Conservation (phyloP, 2,113 vertebrate genomes). For the Piliocolobus tephrosceles region DNA sequence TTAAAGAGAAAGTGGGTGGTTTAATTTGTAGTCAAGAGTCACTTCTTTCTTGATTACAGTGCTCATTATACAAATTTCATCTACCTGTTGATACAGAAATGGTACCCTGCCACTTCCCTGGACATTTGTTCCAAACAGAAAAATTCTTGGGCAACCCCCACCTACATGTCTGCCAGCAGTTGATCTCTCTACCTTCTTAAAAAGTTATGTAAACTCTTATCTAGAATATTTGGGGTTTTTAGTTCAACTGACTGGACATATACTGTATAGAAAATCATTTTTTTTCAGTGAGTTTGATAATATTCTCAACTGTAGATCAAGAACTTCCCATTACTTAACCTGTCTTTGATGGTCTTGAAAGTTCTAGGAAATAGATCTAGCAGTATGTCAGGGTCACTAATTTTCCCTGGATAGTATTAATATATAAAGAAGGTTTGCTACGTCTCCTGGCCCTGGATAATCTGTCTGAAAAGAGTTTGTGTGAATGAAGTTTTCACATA, state of each 20-base stretch:
- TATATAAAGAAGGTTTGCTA: neutral
- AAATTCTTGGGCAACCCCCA: neutral
- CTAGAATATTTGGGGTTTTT: neutral
- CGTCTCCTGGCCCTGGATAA: neutral
- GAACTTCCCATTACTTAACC: neutral
- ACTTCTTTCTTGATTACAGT: neutral
- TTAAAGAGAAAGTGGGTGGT: neutral
- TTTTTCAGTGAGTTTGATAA: neutral
- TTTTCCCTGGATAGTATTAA: neutral
- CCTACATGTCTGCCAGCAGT: neutral
- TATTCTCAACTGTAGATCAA: neutral
- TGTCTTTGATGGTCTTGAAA: neutral
- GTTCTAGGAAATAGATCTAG: neutral
- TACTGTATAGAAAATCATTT: neutral
- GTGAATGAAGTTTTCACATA: neutral
- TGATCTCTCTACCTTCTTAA: neutral
- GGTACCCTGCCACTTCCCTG: neutral
- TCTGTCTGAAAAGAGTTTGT: neutral
- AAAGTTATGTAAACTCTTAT: neutral
- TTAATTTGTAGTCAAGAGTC: neutral
- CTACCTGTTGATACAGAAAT: neutral
- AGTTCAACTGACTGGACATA: neutral
- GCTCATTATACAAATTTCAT: conserved; percentile 28
- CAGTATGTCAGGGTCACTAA: neutral
- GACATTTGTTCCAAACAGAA: neutral